Percentiles rank a stretch among this genome's conserved stretches.
phyloP scores from a whole-genome alignment of 2,797 vertebrate genomes.

The Fistularia tabacaria region DNA sequence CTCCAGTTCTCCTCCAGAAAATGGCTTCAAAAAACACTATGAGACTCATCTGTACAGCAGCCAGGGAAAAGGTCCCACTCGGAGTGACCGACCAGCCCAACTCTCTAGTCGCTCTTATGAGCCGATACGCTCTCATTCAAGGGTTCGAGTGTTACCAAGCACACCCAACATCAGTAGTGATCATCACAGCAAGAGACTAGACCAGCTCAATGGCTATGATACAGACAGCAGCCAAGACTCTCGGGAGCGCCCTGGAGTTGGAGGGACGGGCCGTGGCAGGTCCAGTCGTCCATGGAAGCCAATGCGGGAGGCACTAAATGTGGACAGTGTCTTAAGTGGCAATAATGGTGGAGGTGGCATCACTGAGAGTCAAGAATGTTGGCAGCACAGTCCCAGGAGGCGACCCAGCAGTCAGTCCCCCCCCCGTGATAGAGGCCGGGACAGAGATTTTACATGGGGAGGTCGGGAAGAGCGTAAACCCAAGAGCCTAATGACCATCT shows the following conservation, averaged over 20 bases:
- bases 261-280: slow-evolving; percentile 63
- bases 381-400: slow-evolving; percentile 77
- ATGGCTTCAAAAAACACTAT: slow-evolving; percentile 75
- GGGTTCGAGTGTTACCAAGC: slow-evolving; percentile 51
- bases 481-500: slow-evolving; percentile 92
- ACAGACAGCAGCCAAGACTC: slow-evolving; percentile 91
- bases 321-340: slow-evolving; percentile 87
- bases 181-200: slow-evolving; percentile 39
- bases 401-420: slow-evolving; percentile 62
- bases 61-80: slow-evolving; percentile 83
- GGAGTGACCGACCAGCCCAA: slow-evolving; percentile 62
- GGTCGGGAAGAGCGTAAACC: slow-evolving; percentile 78
- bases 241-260: slow-evolving; percentile 73
- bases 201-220: slow-evolving; percentile 81
- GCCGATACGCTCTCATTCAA: slow-evolving; percentile 37
- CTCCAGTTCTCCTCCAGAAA: slow-evolving; percentile 76
- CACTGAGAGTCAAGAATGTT: slow-evolving; percentile 51
- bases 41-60: slow-evolving; percentile 80
- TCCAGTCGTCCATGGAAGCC: slow-evolving; percentile 83
- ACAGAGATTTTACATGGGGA: slow-evolving; percentile 56
- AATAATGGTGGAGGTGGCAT: background rate
- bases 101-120: slow-evolving; percentile 56
- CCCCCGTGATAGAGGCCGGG: slow-evolving; percentile 38
- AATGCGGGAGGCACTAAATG: slow-evolving; percentile 87
- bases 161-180: slow-evolving; percentile 39